Percentiles rank a stretch among this genome's conserved stretches.
phyloP scores from a whole-genome alignment of 2,888 invertebrate species.

The Habroteleia sp. region DNA sequence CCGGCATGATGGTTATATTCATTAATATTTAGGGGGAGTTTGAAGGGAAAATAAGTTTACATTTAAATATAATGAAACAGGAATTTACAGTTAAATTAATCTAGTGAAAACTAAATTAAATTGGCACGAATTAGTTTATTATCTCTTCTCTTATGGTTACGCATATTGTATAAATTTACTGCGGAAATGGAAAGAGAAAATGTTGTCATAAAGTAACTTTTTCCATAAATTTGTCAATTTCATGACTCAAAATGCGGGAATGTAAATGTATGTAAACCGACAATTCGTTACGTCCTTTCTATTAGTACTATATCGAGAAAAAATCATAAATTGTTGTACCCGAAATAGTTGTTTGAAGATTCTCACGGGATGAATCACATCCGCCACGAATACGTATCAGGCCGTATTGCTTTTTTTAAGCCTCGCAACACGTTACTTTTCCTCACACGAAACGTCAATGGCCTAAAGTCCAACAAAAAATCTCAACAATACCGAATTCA shows the following conservation, averaged over 20 bases:
- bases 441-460: slow-evolving; percentile 14
- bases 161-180: no score
- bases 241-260: slow-evolving; percentile 10
- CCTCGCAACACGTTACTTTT: slow-evolving; percentile 21
- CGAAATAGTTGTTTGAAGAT: slow-evolving; percentile 40
- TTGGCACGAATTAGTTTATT: no score
- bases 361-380: slow-evolving; percentile 55
- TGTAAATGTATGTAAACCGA: slow-evolving; percentile 11
- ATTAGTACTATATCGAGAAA: slow-evolving; percentile 32
- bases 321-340: slow-evolving; percentile 38
- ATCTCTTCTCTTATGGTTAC: no score
- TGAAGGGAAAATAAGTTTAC: no score
- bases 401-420: slow-evolving; percentile 36
- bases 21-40: no score
- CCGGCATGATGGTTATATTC: no score
- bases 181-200: no score
- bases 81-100: no score
- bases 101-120: no score
- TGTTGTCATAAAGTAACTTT: not conserved
- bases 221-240: slow-evolving; percentile 13
- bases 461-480: slow-evolving; percentile 10
- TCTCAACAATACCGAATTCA: not conserved
- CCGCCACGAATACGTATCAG: slow-evolving; percentile 28
- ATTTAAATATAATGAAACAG: no score
- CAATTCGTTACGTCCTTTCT: slow-evolving; percentile 29